These are phyloP conservation scores for Oscarella lobularis DNA, from an alignment of 37 sponge, comb jelly and placozoan genomes.

Conservation along the genomic window DNA sequence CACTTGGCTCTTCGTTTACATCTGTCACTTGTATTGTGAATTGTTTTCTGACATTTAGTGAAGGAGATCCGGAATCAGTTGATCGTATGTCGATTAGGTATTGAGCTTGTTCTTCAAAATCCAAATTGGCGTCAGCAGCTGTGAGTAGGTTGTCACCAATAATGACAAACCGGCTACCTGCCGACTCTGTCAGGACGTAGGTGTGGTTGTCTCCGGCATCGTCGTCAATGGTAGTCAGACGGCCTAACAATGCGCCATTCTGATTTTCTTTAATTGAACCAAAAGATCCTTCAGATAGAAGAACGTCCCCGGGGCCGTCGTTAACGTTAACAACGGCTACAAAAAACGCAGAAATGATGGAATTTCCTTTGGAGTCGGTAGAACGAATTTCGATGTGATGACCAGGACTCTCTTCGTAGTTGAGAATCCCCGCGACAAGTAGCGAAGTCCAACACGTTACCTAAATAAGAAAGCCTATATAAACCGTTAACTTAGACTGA, in stretches of 20 bases:
- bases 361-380: background rate
- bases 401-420: background rate
- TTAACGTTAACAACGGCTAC: background rate
- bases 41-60: background rate
- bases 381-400: background rate
- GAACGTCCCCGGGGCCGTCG: background rate
- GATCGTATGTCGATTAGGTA: background rate
- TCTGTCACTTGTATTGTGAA: background rate
- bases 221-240: background rate
- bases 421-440: too few species aligned
- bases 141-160: background rate
- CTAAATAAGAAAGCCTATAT: too few species aligned
- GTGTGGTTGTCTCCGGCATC: background rate
- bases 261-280: background rate
- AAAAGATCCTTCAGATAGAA: too few species aligned
- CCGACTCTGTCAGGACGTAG: background rate
- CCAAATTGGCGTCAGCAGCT: background rate
- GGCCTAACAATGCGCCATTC: background rate
- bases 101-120: background rate
- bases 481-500: too few species aligned
- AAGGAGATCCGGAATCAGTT: background rate
- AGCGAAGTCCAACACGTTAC: too few species aligned
- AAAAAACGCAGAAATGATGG: background rate
- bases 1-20: slow-evolving; percentile 2
- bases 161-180: background rate